Evolutionary conservation across 1,140 invertebrate species (phyloP), one percentile per base, ranked within the genome.

Genomic region (Scaptomyza montana): DNA sequence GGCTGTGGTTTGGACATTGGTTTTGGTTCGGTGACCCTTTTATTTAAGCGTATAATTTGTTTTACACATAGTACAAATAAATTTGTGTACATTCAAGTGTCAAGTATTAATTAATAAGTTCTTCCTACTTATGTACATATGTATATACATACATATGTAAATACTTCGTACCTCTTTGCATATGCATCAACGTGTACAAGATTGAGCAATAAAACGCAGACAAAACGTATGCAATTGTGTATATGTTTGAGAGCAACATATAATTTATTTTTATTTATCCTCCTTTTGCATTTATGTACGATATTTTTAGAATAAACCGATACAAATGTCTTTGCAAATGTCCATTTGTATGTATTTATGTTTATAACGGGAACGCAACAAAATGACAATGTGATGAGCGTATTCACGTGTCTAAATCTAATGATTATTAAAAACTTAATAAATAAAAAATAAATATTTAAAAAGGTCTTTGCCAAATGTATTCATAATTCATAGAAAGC

Each of bases 251-350:
- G 10, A 2, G 62, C 25, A 50, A 66, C 51, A 61, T 73, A 62
- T 53, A 55, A 50, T 68, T 59, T 2, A 41, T 8, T 56, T 19
- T 41, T 43, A 21, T 41, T 55, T 56, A 64, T 65, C 53, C 51
- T 43, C 39, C 5, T 19, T 43, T 66, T 50, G 51, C 33, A 61
- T 62, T 54, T 55, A 61, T 73, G 56, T 61, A 47, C 43, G 43
- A 12, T 73, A 73, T 73, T 73, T 68, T 56, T 73, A 67, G 69
- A 41, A 41, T 36, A 51, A 51, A 12, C 30, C 13, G 13, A 61
- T 8, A 47, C 61, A 56, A 50, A 57, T 25, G 25, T 25, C 19
- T 16, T 16, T 46, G 57, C 16, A 36, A 2, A 57, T 30, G n/a
- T 36, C 10, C 13, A 19, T 36, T 39, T n/a, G 8, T 45, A 57